Evolutionary conservation across 1,140 invertebrate genomes (phyloP), one percentile per base, ranked within the genome.

Genomic region (Euura lappo): DNA sequence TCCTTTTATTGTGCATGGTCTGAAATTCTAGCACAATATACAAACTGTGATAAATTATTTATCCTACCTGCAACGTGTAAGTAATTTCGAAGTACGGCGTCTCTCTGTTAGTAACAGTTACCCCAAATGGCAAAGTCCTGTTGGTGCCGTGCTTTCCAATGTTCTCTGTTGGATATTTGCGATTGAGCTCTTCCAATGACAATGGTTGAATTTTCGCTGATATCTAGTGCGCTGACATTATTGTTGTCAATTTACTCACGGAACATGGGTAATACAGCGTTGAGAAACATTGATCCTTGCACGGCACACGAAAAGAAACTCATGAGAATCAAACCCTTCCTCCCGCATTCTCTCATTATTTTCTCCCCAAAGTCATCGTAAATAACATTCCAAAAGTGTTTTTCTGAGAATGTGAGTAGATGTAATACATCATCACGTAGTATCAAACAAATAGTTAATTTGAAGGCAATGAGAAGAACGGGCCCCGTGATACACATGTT

Each of bases 21-120:
- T n/a, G n/a, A n/a, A n/a, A n/a, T n/a, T n/a, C n/a, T n/a, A n/a
- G n/a, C n/a, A n/a, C n/a, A n/a, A n/a, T n/a, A n/a, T n/a, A n/a
- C n/a, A n/a, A n/a, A n/a, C n/a, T n/a, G n/a, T n/a, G n/a, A n/a
- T n/a, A n/a, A n/a, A n/a, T n/a, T n/a, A n/a, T n/a, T n/a, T n/a
- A n/a, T n/a, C n/a, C n/a, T n/a, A 83, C 81, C 75, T 81, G 73
- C 6, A 79, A 45, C n/a, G 69, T 7, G 65, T 76, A 80, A 60
- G 72, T 64, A 13, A 74, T 73, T 72, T 83, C 81, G 47, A 79
- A 81, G 71, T 78, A 80, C 1, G 81, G 80, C 5, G 76, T 79
- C 71, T 75, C 71, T 4, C 60, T 74, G 11, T 76, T 75, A n/a
- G 79, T 74, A 6, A 79, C 65, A 73, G 78, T 67, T 70, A 78